Conservation (phyloP, 1,140 invertebrate genomes). For the Trinorchestia longiramus region DNA sequence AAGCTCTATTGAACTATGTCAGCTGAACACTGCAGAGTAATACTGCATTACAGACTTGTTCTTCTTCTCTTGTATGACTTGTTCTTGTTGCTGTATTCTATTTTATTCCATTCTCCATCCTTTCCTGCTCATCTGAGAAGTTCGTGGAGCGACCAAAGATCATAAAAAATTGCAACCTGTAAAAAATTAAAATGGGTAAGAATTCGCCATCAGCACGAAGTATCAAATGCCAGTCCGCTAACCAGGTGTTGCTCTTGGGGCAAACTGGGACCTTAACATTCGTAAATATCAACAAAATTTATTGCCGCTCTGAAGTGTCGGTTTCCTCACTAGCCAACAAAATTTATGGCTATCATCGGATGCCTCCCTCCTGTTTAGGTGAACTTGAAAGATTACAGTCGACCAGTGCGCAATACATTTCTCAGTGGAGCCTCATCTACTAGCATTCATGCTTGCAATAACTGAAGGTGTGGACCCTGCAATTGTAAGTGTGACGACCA, state of each 20-base stretch:
- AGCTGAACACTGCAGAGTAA: background rate
- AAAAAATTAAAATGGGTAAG: background rate
- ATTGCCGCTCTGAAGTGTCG: conserved; percentile 34
- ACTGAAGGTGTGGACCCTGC: background rate
- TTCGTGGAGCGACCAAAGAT: background rate
- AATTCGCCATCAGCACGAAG: background rate
- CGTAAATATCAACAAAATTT: conserved; percentile 30
- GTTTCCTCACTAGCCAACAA: conserved; percentile 11
- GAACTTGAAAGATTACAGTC: conserved; percentile 47
- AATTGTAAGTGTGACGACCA: background rate
- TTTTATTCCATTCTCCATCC: too few species aligned
- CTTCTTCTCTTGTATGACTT: too few species aligned
- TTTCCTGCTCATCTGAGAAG: background rate
- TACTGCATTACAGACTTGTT: background rate
- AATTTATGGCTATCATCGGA: conserved; percentile 51
- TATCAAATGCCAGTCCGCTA: background rate
- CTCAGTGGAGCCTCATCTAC: background rate
- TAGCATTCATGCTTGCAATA: conserved; percentile 40
- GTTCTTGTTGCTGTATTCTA: too few species aligned
- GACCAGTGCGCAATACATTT: background rate
- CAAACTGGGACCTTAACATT: conserved; percentile 1
- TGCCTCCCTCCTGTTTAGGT: conserved; percentile 34
- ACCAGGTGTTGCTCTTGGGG: background rate
- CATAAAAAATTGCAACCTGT: background rate
- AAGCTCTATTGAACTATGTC: background rate